Evolutionary conservation across 1,140 invertebrate species (phyloP), one percentile per base, ranked within the genome.

Genomic region (Drosophila bocqueti): DNA sequence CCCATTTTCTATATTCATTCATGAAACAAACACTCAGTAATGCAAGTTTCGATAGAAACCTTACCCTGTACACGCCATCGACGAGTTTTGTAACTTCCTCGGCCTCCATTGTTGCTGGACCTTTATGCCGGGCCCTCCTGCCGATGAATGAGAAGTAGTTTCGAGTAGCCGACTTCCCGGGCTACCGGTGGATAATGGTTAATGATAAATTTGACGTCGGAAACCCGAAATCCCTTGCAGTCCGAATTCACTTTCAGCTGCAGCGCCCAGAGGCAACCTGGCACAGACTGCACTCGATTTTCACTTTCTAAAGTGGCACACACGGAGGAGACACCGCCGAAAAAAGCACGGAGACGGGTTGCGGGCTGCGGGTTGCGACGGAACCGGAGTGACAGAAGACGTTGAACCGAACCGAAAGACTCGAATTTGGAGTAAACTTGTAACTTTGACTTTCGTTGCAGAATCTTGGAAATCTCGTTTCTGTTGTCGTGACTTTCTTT

Each of bases 61-160:
- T 94, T 94, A 97, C 97, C 96, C 97, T 97, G 93, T 97, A 97
- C 87, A 97, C 97, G 83, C 96, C 96, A 94, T 97, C 97, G 78
- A 97, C 97, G 81, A 97, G 96, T 94, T 96, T 97, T 83, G 96
- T 97, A 79, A 97, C 95, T 94, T 97, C 97, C 93, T 97, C 96
- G 81, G 96, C 96, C 94, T 97, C 96, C 96, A 97, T 97, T 72
- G 62, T 74, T 54, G 58, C 42, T 66, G 34, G 43, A 47, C 52
- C 26, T 50, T 38, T 34, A 11, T 50, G 42, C 31, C 42, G 65
- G 55, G 54, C 57, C 43, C 40, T 74, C 50, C 50, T 65, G 54
- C 34, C 66, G 58, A 71, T 79, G 59, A 54, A 79, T 72, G 62
- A 65, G 57, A 49, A 34, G 76, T 40, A 40, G 57, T 42, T 59